phyloP scores from a whole-genome alignment of 2,888 invertebrate species.

The Gymnosoma rotundatum region DNA sequence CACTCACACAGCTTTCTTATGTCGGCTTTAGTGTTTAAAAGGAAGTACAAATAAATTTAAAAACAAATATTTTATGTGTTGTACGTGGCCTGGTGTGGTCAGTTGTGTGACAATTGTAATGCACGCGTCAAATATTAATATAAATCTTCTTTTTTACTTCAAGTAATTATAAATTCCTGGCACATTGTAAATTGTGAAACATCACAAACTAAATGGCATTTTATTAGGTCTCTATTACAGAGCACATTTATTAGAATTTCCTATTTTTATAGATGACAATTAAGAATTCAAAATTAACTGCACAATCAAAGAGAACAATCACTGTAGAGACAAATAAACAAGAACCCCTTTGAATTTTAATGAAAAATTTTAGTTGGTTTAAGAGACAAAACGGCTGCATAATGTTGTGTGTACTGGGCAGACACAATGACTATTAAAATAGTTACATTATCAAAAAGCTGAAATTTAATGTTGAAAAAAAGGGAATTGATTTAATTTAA shows the following conservation, averaged over 20 bases:
- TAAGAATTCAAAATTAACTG: constrained; percentile 29
- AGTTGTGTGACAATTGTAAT: constrained; percentile 28
- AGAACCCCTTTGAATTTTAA: constrained; percentile 48
- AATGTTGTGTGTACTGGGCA: background rate
- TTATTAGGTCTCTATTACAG: constrained; percentile 51
- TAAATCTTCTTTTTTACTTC: background rate
- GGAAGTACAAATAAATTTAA: constrained; percentile 31
- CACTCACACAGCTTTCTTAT: background rate
- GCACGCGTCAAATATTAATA: constrained; percentile 62
- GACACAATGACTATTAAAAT: constrained; percentile 30
- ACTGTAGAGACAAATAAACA: constrained; percentile 3
- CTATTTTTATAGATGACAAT: constrained; percentile 38
- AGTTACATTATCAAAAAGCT: background rate
- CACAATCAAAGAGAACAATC: background rate
- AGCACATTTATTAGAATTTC: constrained; percentile 42
- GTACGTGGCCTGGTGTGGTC: constrained; percentile 38
- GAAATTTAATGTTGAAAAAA: constrained; percentile 12
- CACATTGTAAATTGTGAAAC: constrained; percentile 25
- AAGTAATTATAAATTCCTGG: constrained; percentile 49
- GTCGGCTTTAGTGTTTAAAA: background rate
- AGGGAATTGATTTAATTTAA: constrained; percentile 57
- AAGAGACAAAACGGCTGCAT: constrained; percentile 51
- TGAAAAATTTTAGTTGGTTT: constrained; percentile 1
- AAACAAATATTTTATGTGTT: constrained; percentile 11
- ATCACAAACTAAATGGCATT: constrained; percentile 20